Conservation (phyloP, 2,113 vertebrate species). For the Antechinus flavipes region DNA sequence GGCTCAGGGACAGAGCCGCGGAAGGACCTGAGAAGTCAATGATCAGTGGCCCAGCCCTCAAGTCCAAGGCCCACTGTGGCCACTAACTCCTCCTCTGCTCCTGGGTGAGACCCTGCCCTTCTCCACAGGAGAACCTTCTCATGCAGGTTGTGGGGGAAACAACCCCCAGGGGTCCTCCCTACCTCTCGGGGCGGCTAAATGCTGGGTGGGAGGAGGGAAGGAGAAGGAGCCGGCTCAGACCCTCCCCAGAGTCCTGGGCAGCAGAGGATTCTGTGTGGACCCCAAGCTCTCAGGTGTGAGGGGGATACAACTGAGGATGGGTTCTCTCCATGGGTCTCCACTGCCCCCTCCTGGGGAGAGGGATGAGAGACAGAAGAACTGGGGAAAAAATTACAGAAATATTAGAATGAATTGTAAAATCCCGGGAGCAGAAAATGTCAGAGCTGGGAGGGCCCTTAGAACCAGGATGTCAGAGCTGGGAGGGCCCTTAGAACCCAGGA, state of each 20-base stretch:
- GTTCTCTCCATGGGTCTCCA: background rate
- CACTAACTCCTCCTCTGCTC: background rate
- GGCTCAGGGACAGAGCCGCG: background rate
- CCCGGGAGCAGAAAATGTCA: background rate
- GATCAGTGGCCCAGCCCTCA: background rate
- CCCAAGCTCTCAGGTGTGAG: background rate
- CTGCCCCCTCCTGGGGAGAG: background rate
- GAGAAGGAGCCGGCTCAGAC: background rate
- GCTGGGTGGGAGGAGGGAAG: background rate
- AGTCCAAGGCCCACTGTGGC: background rate
- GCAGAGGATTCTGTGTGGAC: background rate
- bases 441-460: background rate
- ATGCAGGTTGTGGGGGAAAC: background rate
- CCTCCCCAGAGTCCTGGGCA: too few relatives aligned
- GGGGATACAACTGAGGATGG: background rate
- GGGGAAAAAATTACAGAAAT: background rate
- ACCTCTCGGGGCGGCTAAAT: background rate
- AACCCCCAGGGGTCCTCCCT: background rate
- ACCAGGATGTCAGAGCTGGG: too few relatives aligned
- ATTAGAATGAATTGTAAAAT: background rate
- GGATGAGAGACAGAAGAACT: background rate
- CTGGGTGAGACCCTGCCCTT: fast-evolving
- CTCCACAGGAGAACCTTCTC: too few relatives aligned
- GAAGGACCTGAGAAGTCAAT: background rate
- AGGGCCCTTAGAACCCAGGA: background rate